Base-by-base conservation (phyloP, 2,797 vertebrate species). In the Eulemur coronatus region DNA sequence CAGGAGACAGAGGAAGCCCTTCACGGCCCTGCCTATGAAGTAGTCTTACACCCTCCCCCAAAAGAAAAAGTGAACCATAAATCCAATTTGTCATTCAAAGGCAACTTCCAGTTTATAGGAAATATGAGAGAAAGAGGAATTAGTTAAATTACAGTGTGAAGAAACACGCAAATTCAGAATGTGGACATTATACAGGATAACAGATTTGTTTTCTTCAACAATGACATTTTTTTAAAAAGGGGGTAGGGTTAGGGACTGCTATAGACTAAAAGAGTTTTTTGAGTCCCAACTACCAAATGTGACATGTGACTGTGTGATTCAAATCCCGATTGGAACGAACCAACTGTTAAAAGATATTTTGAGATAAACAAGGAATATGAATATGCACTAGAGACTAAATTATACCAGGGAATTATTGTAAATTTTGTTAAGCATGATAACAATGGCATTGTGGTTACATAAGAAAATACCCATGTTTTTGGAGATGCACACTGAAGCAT, bases 311-410 rank as follows among this genome's bases (percentile, higher is more conserved):
- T 33, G 12, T 11, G 9, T 93, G 69, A 89, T 50, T 46, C 80
- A 88, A 85, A 79, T 91, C 28, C 79, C 70, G n/a, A 57, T 11
- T n/a, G 33, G 57, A 92, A 82, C 6, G 79, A 96, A 85, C 43
- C 35, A 92, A 87, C 30, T 59, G 61, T 43, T 75, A 88, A 94
- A 90, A 65, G 72, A 78, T 70, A 81, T 89, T 93, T 81, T 89
- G 61, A 88, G 73, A 88, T 95, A 89, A 93, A 85, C 12, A 94
- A 92, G 75, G 89, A 84, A 91, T 84, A 92, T 35, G 38, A 89
- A 69, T 91, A 72, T 61, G n/a, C 1, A 92, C 35, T 65, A 50
- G 48, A 81, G 70, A 95, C 82, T 97, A 89, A 96, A 94, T 70
- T 92, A 84, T 87, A 89, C 38, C 55, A 86, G 38, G 15, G 69